Conservation (phyloP, 2,113 vertebrate species). For the Scomber scombrus region DNA sequence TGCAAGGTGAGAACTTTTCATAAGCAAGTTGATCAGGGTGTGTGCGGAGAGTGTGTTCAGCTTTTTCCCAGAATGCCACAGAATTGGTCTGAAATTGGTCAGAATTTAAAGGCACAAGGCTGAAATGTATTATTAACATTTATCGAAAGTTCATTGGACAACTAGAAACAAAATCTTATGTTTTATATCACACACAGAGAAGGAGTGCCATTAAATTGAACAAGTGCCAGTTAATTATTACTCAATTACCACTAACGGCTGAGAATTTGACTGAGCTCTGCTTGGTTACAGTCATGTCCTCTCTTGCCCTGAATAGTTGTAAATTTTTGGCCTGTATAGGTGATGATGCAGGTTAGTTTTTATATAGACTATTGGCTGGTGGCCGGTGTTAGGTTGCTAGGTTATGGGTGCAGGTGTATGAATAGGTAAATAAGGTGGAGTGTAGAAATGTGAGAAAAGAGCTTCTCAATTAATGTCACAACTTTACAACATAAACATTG, state of each 20-base stretch:
- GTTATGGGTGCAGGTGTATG: too few relatives aligned
- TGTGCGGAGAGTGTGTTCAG: background rate
- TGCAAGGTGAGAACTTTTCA: conserved; percentile 91
- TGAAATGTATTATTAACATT: too few relatives aligned
- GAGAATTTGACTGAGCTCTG: background rate
- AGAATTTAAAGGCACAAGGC: too few relatives aligned
- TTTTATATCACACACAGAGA: background rate
- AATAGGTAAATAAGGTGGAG: background rate
- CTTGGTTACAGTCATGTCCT: background rate
- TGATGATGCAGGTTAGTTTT: too few relatives aligned
- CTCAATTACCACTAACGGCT: background rate
- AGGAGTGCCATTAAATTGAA: background rate
- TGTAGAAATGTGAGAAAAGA: background rate
- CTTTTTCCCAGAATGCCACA: too few relatives aligned
- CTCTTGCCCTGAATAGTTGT: background rate
- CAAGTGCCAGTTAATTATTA: background rate
- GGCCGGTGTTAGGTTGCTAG: too few relatives aligned
- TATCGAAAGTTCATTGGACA: background rate
- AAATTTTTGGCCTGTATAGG: too few relatives aligned
- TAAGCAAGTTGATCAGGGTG: background rate
- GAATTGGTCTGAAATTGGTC: too few relatives aligned
- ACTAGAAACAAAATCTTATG: background rate
- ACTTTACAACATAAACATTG: too few relatives aligned
- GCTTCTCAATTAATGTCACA: background rate
- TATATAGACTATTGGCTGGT: too few relatives aligned